Evolutionary conservation across 2,888 invertebrate species (phyloP).

Genomic region (Minunthozetes semirufus): DNA sequence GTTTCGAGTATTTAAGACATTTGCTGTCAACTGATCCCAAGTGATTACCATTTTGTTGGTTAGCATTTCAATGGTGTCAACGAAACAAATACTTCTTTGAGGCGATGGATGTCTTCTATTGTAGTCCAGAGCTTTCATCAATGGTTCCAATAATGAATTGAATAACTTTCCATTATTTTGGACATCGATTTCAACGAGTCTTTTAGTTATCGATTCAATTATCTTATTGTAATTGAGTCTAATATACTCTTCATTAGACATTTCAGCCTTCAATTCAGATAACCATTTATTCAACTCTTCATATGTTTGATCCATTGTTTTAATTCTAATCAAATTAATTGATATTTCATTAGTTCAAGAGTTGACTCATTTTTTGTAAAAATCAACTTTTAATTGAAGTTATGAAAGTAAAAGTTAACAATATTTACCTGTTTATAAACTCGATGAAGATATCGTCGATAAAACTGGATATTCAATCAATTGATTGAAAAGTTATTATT

Average conservation of each 20-base stretch:
- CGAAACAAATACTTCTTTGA: slow-evolving; percentile 13
- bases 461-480: no score
- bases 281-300: slow-evolving; percentile 4
- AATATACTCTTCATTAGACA: slow-evolving; percentile 2
- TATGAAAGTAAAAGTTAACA: no score
- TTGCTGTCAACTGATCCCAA: neutral
- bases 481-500: no score
- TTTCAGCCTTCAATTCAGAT: neutral
- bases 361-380: no score
- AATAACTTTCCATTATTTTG: neutral
- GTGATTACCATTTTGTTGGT: neutral
- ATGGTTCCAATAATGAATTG: neutral
- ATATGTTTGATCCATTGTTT: neutral
- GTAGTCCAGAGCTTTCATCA: neutral
- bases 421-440: no score
- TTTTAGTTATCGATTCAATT: neutral
- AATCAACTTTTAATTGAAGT: no score
- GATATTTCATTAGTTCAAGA: neutral
- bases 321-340: neutral
- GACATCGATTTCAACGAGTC: neutral
- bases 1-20: neutral
- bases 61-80: neutral
- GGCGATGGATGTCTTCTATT: slow-evolving; percentile 19
- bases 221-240: neutral
- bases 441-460: no score